These are phyloP conservation scores for Musca domestica DNA, from an alignment of 1,140 invertebrate genomes.

Conservation along the genomic window DNA sequence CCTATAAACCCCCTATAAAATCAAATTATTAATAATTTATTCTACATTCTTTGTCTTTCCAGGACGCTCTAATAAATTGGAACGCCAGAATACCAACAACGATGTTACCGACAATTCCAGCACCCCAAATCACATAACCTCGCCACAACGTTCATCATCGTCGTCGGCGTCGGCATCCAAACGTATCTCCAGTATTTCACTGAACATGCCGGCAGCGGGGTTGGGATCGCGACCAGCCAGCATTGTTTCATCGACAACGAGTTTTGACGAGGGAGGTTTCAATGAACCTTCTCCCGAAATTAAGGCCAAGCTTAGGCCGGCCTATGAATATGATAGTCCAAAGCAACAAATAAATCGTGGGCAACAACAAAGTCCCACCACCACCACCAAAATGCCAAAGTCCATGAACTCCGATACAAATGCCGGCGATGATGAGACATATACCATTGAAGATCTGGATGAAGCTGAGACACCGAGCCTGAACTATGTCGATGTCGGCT, in stretches of 20 bases:
- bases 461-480: conserved; percentile 33
- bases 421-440: background rate
- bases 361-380: conserved; percentile 12
- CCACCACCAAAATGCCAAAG: background rate
- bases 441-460: background rate
- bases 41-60: no score
- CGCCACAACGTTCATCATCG: conserved; percentile 38
- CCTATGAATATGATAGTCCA: conserved; percentile 39
- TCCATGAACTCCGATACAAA: background rate
- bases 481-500: conserved; percentile 52
- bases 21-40: no score
- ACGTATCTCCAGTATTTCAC: conserved; percentile 53
- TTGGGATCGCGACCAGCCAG: conserved; percentile 58
- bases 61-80: conserved; percentile 28
- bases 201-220: conserved; percentile 64
- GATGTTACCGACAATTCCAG: conserved; percentile 18
- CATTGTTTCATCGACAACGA: conserved; percentile 55
- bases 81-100: conserved; percentile 21
- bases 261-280: conserved; percentile 63
- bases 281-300: conserved; percentile 65
- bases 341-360: conserved; percentile 9
- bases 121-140: conserved; percentile 30
- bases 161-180: conserved; percentile 40
- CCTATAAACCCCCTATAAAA: no score
- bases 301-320: conserved; percentile 61